Percentiles rank a stretch among this genome's conserved stretches.
Evolutionary conservation across 92 coral and sea anemone genomes (phyloP).

Genomic region (Paramuricea clavata): DNA sequence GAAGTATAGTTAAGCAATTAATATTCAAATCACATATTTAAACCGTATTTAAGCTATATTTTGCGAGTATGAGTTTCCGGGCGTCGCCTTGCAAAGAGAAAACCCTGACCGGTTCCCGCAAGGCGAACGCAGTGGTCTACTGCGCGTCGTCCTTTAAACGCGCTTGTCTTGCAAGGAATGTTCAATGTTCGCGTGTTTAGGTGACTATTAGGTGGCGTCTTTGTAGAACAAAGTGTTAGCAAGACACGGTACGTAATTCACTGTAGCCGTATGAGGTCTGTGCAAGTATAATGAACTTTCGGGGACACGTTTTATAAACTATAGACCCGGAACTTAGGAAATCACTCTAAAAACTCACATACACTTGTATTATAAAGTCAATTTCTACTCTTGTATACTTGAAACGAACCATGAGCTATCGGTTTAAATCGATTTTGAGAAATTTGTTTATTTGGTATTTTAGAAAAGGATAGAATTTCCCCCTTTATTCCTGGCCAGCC

Average conservation of each 20-base stretch:
- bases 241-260: conserved; percentile 20
- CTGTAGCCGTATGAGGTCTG: conserved; percentile 32
- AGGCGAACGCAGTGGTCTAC: conserved; percentile 18
- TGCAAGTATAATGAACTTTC: not conserved
- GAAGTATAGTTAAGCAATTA: not conserved
- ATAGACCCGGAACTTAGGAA: conserved; percentile 29
- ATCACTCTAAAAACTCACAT: not conserved
- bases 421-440: not conserved
- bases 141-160: conserved; percentile 26
- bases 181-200: conserved; percentile 32
- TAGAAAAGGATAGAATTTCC: not conserved
- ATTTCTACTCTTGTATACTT: not conserved
- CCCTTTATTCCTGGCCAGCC: conserved; percentile 7
- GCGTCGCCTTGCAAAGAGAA: conserved; percentile 4
- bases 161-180: conserved; percentile 27
- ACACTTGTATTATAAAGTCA: not conserved
- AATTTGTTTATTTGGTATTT: not conserved
- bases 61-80: not conserved
- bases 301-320: not conserved
- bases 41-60: not conserved
- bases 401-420: not conserved
- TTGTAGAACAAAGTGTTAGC: conserved; percentile 28
- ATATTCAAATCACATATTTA: conserved; percentile 4
- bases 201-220: conserved; percentile 24
- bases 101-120: conserved; percentile 9